Evolutionary conservation across 2,888 invertebrate genomes (phyloP).

Genomic region (Eudemis profundana): DNA sequence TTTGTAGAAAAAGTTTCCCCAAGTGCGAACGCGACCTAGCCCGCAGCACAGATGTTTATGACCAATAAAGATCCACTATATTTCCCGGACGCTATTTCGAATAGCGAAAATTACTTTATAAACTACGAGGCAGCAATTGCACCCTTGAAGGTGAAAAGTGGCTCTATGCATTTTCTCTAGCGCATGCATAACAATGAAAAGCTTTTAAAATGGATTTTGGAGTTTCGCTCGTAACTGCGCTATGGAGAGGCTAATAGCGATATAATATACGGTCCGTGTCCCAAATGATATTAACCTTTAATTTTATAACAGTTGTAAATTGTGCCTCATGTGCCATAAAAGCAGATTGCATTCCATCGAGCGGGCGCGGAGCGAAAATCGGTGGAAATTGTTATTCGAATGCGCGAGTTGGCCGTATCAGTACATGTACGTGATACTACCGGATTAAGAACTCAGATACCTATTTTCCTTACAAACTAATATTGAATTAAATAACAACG

Average conservation of each 20-base stretch:
- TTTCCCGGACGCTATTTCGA: slow-evolving; percentile 20
- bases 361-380: slow-evolving; percentile 30
- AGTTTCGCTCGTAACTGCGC: slow-evolving; percentile 8
- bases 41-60: slow-evolving; percentile 54
- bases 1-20: slow-evolving; percentile 63
- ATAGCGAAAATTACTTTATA: slow-evolving; percentile 34
- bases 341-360: slow-evolving; percentile 38
- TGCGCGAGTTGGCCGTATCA: slow-evolving; percentile 9
- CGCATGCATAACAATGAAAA: slow-evolving; percentile 18
- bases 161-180: slow-evolving; percentile 29
- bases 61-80: slow-evolving; percentile 45
- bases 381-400: slow-evolving; percentile 33
- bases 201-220: slow-evolving; percentile 19
- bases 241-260: slow-evolving; percentile 13
- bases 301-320: slow-evolving; percentile 41
- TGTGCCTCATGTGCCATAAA: slow-evolving; percentile 36
- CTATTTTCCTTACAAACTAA: too few species aligned
- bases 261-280: slow-evolving; percentile 11
- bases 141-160: slow-evolving; percentile 19
- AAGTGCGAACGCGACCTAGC: slow-evolving; percentile 46
- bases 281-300: slow-evolving; percentile 41
- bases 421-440: not conserved
- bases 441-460: too few species aligned
- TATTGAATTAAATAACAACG: too few species aligned
- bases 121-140: slow-evolving; percentile 15